Base-by-base conservation (phyloP, 2,113 vertebrate genomes). In the Brevimyrus niger region DNA sequence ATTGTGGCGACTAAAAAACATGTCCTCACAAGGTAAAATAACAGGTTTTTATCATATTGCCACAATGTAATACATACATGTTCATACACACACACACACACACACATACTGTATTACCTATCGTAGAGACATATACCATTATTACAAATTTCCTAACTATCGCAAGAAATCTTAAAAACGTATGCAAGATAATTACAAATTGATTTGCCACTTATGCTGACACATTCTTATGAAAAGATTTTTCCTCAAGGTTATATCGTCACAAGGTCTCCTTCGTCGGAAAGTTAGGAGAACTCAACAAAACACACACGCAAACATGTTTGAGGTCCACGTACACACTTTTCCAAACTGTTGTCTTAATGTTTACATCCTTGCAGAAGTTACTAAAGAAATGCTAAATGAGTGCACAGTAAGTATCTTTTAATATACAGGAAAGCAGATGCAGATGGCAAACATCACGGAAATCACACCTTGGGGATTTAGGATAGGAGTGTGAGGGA, bases 391-490 rank as follows among this genome's bases (percentile, higher is more conserved):
- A 50, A 27, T 35, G 46, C 11, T 48, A 51, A 35, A 53, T 86
- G 21, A 53, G 31, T 50, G 9, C 47, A n/a, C n/a, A 21, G 19
- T 23, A 7, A 15, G 44, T n/a, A 35, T 86, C 46, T 53, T 31
- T 86, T 51, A 86, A 35, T 35, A 51, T 35, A 86, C 48, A 86
- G 27, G 4, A 86, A 85, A 38, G 23, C 19, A 85, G 82, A 80
- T 80, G 35, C 73, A 42, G 42, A 44, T 84, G 38, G 82, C 21
- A 17, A 47, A 84, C 61, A 47, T 46, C 82, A 47, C 82, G 23
- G 44, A 84, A 84, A 84, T 46, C 82, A 84, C 42, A 84, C 82
- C 82, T 84, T 84, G 82, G 82, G 82, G 82, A 84, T 84, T 51
- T 51, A 50, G 84, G 46, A 27, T n/a, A 86, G 27, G n/a, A 50